Evolutionary conservation across 2,888 invertebrate species (phyloP), one percentile per base, ranked within the genome.

Genomic region (Hydrotaea diabolus): DNA sequence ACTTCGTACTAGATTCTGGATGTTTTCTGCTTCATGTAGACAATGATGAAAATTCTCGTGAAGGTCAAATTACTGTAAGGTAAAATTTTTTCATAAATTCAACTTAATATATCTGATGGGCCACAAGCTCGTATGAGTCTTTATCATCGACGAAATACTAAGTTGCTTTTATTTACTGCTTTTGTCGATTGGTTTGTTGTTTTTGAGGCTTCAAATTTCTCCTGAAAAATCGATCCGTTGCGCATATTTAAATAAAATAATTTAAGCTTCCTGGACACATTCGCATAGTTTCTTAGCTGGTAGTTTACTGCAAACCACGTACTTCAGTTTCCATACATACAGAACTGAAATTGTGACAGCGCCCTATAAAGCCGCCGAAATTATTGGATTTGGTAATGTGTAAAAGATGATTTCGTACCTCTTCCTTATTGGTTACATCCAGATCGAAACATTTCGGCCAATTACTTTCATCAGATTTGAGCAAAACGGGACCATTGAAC

Each of bases 21-120:
- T 0, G 87, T 80, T 0, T 71, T 55, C 0, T n/a, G 86, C 77
- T 73, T 87, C 83, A 17, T 87, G 86, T 0, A 78, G 72, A 15
- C 74, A 49, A 26, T 86, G 86, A 62, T 87, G 82, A 23, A 77
- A 76, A n/a, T 74, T 81, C 17, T 85, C 82, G 46, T 85, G 86
- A 83, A 80, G 4, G 83, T 80, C 11, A 82, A 64, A 57, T 86
- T 39, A 74, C 36, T 57, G 23, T 21, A 46, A 5, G 82, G 80
- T 23, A 80, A 59, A 36, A 80, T 64, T 19, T 71, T 76, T 13
- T 75, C 75, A 19, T 82, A 46, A 36, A 76, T 77, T 19, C 77
- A 80, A 15, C 62, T 79, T 46, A 82, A 64, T 11, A 72, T 43
- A n/a, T 79, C 7, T 9, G 81, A 78, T 73, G 72, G 74, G 23